These are phyloP conservation scores for Pandemis corylana DNA, from an alignment of 2,888 invertebrate species.

Conservation along the genomic window DNA sequence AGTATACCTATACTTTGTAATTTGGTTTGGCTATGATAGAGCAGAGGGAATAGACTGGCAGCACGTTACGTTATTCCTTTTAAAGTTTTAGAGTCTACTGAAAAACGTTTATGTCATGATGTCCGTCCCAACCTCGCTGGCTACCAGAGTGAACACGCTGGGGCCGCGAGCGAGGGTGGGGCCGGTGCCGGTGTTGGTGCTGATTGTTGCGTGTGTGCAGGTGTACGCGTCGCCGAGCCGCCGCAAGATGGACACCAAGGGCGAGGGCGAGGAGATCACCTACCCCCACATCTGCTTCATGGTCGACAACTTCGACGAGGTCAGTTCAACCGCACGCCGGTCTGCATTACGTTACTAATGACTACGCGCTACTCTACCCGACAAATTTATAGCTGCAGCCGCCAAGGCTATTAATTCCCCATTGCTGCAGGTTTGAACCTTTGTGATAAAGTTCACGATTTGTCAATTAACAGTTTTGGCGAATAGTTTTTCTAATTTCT, in stretches of 20 bases:
- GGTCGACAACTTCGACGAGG: conserved; percentile 99
- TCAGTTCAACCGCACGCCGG: conserved; percentile 58
- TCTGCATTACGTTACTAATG: background rate
- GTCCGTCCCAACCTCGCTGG: background rate
- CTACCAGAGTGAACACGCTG: background rate
- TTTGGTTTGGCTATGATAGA: too few relatives aligned
- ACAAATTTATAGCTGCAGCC: background rate
- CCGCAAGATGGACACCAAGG: conserved; percentile 98
- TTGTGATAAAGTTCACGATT: too few relatives aligned
- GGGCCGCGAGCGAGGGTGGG: background rate
- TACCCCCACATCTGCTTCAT: conserved; percentile 99
- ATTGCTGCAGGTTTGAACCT: too few relatives aligned
- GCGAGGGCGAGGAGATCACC: conserved; percentile 98
- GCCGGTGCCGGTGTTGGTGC: background rate
- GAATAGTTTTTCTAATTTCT: too few relatives aligned
- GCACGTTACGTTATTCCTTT: too few relatives aligned
- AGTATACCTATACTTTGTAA: too few relatives aligned
- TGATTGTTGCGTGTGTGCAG: conserved; percentile 52
- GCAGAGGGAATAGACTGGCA: too few relatives aligned
- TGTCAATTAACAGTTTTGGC: too few relatives aligned
- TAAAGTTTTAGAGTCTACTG: background rate
- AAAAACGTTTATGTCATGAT: background rate
- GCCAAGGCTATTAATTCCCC: background rate
- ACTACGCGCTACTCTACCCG: background rate
- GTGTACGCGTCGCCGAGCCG: conserved; percentile 99